Conservation (phyloP, 2,113 vertebrate genomes). For the Psilopsiagon aurifrons region DNA sequence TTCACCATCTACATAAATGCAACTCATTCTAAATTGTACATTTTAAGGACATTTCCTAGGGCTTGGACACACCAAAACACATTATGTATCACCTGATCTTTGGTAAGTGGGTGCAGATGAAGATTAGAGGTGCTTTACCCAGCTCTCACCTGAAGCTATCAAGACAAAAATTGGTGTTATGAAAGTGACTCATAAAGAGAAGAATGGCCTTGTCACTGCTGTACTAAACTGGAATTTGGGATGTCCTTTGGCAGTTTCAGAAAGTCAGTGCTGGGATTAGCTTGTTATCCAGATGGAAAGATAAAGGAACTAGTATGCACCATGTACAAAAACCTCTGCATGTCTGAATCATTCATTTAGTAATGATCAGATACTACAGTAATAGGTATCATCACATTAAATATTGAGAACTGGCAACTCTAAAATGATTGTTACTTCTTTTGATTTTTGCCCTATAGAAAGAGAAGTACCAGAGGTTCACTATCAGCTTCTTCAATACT, state of each 20-base stretch:
- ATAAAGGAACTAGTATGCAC: background rate
- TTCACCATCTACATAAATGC: background rate
- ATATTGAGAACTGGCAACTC: background rate
- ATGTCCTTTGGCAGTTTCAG: background rate
- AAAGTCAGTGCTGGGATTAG: background rate
- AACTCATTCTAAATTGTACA: background rate
- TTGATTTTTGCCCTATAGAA: background rate
- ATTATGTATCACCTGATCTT: background rate
- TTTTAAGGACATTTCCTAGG: background rate
- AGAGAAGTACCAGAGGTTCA: background rate
- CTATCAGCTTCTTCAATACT: background rate
- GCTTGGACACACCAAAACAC: background rate
- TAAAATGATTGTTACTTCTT: background rate
- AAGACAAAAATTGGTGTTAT: background rate
- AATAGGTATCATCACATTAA: background rate
- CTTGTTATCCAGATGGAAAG: background rate
- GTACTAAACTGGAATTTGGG: background rate
- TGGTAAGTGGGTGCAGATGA: background rate
- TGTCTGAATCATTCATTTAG: accelerated
- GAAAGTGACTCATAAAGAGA: background rate
- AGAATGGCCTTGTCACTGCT: background rate
- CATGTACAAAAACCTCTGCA: background rate
- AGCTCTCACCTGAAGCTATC: background rate
- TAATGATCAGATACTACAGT: background rate
- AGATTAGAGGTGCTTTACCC: background rate